Conservation (phyloP, 2,113 vertebrate genomes). For the Alces alces region DNA sequence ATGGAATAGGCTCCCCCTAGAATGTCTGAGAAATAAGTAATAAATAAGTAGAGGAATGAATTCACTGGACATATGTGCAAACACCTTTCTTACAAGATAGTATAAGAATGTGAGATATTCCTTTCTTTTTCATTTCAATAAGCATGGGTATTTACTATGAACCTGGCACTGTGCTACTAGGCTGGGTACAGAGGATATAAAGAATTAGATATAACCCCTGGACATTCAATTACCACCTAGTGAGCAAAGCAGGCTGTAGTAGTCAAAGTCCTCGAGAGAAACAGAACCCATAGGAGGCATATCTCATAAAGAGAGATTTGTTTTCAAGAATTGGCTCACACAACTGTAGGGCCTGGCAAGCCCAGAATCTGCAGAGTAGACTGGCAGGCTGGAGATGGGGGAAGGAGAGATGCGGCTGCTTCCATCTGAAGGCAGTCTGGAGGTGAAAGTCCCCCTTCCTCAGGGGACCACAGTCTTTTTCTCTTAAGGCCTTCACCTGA, state of each 20-base stretch:
- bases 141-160: neutral
- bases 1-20: neutral
- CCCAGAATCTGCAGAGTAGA: neutral
- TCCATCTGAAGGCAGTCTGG: neutral
- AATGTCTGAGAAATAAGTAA: neutral
- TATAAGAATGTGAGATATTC: neutral
- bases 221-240: neutral
- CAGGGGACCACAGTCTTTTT: neutral
- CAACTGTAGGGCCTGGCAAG: neutral
- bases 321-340: neutral
- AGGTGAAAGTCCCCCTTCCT: neutral
- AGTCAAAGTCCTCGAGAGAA: neutral
- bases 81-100: neutral
- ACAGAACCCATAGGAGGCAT: neutral
- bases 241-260: neutral
- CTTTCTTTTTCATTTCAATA: neutral
- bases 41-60: neutral
- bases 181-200: neutral
- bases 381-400: neutral
- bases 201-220: neutral
- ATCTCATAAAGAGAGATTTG: neutral
- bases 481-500: neutral
- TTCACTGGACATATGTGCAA: neutral
- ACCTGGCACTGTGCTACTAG: neutral
- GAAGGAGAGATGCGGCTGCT: neutral